Evolutionary conservation across 2,888 invertebrate species (phyloP).

Genomic region (Horisme vitalbata): DNA sequence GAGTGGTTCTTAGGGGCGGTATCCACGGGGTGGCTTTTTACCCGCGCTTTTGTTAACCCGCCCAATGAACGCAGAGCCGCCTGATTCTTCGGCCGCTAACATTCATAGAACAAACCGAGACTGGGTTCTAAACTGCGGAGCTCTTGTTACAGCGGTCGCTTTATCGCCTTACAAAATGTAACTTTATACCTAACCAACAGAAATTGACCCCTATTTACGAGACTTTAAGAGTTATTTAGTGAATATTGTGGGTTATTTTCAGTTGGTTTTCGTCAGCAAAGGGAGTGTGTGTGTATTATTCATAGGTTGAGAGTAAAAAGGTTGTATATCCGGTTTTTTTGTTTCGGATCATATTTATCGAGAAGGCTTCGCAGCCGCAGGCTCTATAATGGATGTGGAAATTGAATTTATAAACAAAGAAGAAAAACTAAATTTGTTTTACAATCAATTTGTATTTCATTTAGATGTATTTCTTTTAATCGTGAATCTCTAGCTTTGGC

Average conservation of each 20-base stretch:
- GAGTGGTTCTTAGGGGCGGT: constrained; percentile 74
- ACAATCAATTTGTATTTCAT: too few relatives aligned
- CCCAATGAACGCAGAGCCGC: constrained; percentile 51
- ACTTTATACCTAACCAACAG: constrained; percentile 8
- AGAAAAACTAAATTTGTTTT: neutral
- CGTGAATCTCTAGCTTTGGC: too few relatives aligned
- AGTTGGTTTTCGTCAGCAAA: constrained; percentile 30
- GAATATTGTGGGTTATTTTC: constrained; percentile 11
- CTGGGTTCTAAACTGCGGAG: constrained; percentile 20
- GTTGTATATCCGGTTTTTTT: constrained; percentile 42
- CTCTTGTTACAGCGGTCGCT: constrained; percentile 45
- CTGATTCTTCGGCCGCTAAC: constrained; percentile 30
- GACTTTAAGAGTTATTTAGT: constrained; percentile 27
- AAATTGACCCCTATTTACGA: constrained; percentile 27
- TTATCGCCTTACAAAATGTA: constrained; percentile 49
- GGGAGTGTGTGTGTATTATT: constrained; percentile 42
- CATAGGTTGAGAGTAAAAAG: constrained; percentile 46
- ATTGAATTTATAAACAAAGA: constrained; percentile 5
- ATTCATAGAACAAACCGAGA: constrained; percentile 9
- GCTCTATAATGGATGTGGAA: constrained; percentile 1
- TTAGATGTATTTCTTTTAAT: too few relatives aligned
- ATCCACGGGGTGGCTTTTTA: constrained; percentile 68
- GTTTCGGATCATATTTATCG: constrained; percentile 41
- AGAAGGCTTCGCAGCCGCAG: constrained; percentile 14
- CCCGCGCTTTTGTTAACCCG: constrained; percentile 60